Evolutionary conservation across 2,113 vertebrate genomes (phyloP).

Genomic region (Muscicapa adusta): DNA sequence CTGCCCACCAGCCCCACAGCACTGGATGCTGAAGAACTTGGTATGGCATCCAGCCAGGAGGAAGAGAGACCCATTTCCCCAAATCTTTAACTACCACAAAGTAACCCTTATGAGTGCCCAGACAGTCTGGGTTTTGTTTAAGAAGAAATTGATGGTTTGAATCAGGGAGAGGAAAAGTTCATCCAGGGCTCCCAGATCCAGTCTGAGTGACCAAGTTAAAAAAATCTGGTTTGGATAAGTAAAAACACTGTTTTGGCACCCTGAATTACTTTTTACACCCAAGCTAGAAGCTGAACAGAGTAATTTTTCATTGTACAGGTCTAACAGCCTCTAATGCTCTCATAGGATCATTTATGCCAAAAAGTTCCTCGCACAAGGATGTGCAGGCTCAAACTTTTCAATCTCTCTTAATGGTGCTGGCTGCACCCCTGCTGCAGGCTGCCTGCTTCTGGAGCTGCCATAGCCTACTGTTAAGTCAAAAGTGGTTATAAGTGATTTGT

Average conservation of each 20-base stretch:
- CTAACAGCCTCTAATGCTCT: background rate
- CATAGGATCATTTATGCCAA: background rate
- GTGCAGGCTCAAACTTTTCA: background rate
- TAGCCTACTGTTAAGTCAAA: background rate
- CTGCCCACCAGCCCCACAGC: background rate
- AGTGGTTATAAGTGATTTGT: background rate
- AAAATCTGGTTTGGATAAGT: conserved; percentile 8
- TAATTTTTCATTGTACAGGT: background rate
- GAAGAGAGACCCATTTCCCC: conserved; percentile 28
- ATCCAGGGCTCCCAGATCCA: background rate
- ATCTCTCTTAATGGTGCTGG: rapidly evolving
- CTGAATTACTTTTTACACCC: conserved; percentile 39
- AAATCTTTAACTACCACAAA: conserved; percentile 20
- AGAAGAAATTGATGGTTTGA: conserved; percentile 39
- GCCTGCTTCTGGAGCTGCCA: background rate
- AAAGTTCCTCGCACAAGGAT: background rate
- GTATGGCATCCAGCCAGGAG: background rate
- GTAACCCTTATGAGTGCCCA: conserved; percentile 17
- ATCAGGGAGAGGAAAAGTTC: conserved; percentile 20
- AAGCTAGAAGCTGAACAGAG: conserved; percentile 16
- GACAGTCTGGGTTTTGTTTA: conserved; percentile 20
- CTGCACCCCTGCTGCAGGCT: background rate
- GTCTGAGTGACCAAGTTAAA: background rate
- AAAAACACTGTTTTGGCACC: conserved; percentile 18
- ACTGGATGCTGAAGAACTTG: background rate